phyloP scores from a whole-genome alignment of 2,797 vertebrate genomes.

The Pyrocephalus nanus region DNA sequence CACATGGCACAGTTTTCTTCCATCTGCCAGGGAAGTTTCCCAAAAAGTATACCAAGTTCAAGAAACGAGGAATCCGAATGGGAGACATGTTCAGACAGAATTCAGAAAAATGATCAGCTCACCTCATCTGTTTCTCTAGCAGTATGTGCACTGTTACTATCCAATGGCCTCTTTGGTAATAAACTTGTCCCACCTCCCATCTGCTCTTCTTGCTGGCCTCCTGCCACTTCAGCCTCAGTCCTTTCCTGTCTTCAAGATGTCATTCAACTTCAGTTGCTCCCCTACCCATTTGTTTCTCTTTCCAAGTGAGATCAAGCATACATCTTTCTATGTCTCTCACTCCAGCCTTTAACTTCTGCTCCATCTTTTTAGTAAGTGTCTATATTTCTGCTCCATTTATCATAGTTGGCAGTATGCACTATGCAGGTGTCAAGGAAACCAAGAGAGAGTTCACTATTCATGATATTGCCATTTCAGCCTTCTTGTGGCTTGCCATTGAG shows the following conservation, averaged over 20 bases:
- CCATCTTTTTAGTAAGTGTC: constrained; percentile 64
- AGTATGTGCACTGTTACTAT: constrained; percentile 60
- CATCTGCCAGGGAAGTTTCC: constrained; percentile 49
- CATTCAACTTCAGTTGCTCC: constrained; percentile 61
- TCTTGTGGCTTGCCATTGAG: constrained; percentile 6
- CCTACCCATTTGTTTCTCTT: constrained; percentile 53
- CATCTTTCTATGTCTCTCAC: constrained; percentile 42
- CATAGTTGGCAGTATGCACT: constrained; percentile 56
- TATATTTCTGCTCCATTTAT: constrained; percentile 75
- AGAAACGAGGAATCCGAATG: constrained; percentile 26
- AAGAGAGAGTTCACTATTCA: constrained; percentile 64
- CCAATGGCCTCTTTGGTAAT: constrained; percentile 64
- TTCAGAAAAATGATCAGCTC: constrained; percentile 44
- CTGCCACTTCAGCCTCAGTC: constrained; percentile 60
- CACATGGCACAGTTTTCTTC: constrained; percentile 43
- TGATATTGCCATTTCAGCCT: constrained; percentile 57
- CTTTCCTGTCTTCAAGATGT: constrained; percentile 70
- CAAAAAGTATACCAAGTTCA: neutral
- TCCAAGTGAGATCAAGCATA: constrained; percentile 65
- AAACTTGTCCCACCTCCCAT: constrained; percentile 72
- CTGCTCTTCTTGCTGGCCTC: constrained; percentile 72
- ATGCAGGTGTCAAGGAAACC: constrained; percentile 64
- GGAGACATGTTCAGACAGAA: constrained; percentile 11
- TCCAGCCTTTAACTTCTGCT: constrained; percentile 60
- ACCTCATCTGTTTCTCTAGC: constrained; percentile 61